Base-by-base conservation (phyloP, 1,140 invertebrate species). In the Chelonus insularis region DNA sequence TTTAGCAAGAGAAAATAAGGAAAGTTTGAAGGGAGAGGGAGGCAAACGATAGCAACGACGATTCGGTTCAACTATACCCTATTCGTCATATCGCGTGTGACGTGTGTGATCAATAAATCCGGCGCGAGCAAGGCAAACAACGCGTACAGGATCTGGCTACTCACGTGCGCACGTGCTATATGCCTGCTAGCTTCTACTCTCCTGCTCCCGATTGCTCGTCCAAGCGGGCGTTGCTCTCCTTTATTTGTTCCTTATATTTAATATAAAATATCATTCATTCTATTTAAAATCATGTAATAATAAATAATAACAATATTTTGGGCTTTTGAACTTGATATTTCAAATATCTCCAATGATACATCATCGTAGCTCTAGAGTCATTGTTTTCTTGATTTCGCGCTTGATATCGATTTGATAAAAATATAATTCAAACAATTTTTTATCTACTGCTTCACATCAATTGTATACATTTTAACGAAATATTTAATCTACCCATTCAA, bases 71-170 rank as follows among this genome's bases (percentile, higher is more conserved):
- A 55, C 34, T 55, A 37, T 55, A 55, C 34, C 70, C 71, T 66
- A 73, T 66, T 69, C 71, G 66, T 72, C 67, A 63, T 71, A 72
- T 67, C 74, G 75, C 72, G 72, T 74, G 68, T 71, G 71, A 73
- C 72, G 72, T 72, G 71, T 73, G 76, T 75, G 76, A 80, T 80
- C 78, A 78, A 80, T 80, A 80, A 80, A 78, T 78, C 75, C 73
- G 70, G 64, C 65, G 59, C 70, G 70, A 72, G 73, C 70, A 75
- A 62, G 65, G 65, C 68, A 41, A 70, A 73, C 60, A 72, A 57
- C 63, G 62, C 67, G 50, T 25, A 50, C 7, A 29, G 14, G n/a
- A 57, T 55, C 51, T n/a, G 20, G 21, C 64, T 47, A 64, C 66
- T 21, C 45, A 67, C 63, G 59, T 60, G 65, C 61, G 54, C 65